Base-by-base conservation (phyloP, 2,113 vertebrate genomes). In the Mirounga angustirostris region DNA sequence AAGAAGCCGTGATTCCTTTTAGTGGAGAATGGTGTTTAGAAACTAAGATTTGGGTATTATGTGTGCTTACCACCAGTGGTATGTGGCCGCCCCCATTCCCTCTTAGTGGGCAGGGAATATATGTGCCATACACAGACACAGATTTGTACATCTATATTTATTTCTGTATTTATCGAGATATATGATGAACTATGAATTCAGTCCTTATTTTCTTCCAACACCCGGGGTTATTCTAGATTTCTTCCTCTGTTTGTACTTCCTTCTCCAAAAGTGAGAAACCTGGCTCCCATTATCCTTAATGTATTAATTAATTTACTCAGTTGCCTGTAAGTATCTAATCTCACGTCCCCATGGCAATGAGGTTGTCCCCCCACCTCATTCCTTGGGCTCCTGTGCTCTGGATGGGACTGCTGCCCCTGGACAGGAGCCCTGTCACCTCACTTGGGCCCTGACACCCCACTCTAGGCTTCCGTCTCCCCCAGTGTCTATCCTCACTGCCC, bases 41-140 rank as follows among this genome's bases (percentile, higher is more conserved):
- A 94, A 54, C 24, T 19, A 50, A 67, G 94, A 52, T 69, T 22
- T 65, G 52, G 65, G 26, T 5, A 21, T 21, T 9, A 7, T 1
- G 0, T 9, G 4, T 76, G 14, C 8, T 30, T 14, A 1, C 13
- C 43, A 26, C 24, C 19, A 0, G 2, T 24, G 59, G 40, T 1
- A 1, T 26, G 0, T 8, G 56, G 24, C 21, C 43, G 3, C 14
- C 80, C 73, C 15, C 46, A 58, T 76, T 2, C 33, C 33, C 7
- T 87, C 56, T 30, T 11, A 26, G n/a, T 18, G 43, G 67, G 22
- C 22, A 46, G 36, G 30, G 8, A 40, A 10, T 40, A 2, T 30
- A 33, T 43, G 33, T 40, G 26, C 30, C 16, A 10, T 40, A 58
- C 9, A 78, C 12, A 50, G 6, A 46, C 21, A 26, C 6, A 7